phyloP scores from a whole-genome alignment of 2,797 vertebrate species.

The Crocidura indochinensis region DNA sequence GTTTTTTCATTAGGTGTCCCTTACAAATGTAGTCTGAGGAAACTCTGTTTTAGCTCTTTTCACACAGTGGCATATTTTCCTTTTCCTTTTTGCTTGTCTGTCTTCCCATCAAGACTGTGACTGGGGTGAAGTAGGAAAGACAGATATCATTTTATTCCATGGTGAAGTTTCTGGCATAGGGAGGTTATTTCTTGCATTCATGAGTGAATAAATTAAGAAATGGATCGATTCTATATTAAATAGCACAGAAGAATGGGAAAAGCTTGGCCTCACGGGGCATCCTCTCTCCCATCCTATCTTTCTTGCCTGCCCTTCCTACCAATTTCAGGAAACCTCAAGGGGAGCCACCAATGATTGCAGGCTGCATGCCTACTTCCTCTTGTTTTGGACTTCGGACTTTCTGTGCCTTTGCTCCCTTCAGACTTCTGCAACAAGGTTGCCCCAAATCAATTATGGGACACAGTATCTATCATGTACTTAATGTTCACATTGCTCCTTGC shows the following conservation, averaged over 20 bases:
- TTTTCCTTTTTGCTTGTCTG: conserved; percentile 19
- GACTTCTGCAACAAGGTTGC: not conserved
- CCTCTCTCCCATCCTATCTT: not conserved
- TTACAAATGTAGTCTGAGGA: not conserved
- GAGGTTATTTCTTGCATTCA: conserved; percentile 5
- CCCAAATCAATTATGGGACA: not conserved
- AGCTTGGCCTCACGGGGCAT: no score
- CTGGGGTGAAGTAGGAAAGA: not conserved
- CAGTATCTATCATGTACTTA: not conserved
- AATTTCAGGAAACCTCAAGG: not conserved
- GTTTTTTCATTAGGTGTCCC: not conserved
- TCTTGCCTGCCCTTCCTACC: not conserved
- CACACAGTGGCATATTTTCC: not conserved
- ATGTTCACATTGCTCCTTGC: not conserved
- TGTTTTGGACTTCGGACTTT: not conserved
- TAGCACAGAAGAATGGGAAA: not conserved
- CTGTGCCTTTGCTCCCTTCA: not conserved
- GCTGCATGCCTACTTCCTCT: not conserved
- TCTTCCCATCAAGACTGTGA: not conserved
- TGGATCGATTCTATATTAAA: conserved; percentile 10
- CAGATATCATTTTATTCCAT: not conserved
- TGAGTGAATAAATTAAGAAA: not conserved
- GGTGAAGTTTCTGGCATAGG: not conserved
- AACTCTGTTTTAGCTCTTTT: not conserved
- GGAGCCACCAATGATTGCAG: not conserved